Evolutionary conservation across 2,888 invertebrate species (phyloP), one percentile per base, ranked within the genome.

Genomic region (Melipona bicolor): DNA sequence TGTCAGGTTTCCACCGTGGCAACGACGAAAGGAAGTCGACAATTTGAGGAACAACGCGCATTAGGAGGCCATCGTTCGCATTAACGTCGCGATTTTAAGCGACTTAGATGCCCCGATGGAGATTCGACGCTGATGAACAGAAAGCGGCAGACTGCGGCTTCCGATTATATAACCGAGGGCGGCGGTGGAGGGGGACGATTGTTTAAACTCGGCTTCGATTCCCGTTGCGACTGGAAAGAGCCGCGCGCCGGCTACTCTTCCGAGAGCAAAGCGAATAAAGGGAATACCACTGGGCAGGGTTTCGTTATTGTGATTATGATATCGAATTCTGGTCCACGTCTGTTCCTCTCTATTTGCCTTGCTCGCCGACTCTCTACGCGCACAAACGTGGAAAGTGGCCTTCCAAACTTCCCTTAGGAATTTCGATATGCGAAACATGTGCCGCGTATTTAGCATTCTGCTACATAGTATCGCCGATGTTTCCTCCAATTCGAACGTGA

Each of bases 381-480:
- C 62, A 73, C 62, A 4, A 50, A 19, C 56, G 61, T 59, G 24
- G 59, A 54, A 61, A 61, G 56, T 56, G 73, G 64, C 64, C 54
- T 43, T 65, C 85, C 76, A 74, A 79, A 81, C 68, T 76, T 77
- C 72, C 81, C 79, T 32, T 54, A 72, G 81, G 89, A 88, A 89
- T 89, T 82, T 74, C 83, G 84, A 89, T 88, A 89, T 80, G 43
- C 9, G 89, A 84, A 89, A 84, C 85, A 77, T 70, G 81, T 72
- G 73, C 79, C 64, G 78, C 79, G 74, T 77, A 79, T 81, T 82
- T 74, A 79, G 79, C 70, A 62, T 43, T 50, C 68, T n/a, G 52
- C n/a, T 11, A 21, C 4, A 9, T 50, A 24, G 50, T 61, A 50
- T 15, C 3, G 62, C n/a, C 24, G 32, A 70, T 77, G 49, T 49